phyloP scores from a whole-genome alignment of 2,888 invertebrate species.

The Rapana venosa region DNA sequence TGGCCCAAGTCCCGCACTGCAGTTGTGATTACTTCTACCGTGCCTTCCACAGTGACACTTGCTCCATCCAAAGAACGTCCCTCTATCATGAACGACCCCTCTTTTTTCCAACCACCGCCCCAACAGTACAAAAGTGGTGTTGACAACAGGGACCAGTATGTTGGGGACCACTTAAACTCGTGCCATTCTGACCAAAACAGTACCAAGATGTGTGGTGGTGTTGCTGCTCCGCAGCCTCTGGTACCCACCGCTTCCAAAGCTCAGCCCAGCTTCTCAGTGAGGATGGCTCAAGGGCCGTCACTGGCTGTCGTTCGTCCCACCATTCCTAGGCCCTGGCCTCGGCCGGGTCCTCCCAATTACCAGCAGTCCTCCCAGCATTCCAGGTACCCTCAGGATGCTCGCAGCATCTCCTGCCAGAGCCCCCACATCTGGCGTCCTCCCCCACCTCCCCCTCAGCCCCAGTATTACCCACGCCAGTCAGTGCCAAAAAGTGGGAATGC shows the following conservation, averaged over 20 bases:
- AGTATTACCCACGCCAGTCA: conserved; percentile 35
- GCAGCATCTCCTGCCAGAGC: conserved; percentile 39
- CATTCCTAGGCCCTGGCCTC: conserved; percentile 47
- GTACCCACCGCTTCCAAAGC: conserved; percentile 25
- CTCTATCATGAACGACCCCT: conserved; percentile 45
- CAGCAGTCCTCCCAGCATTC: conserved; percentile 39
- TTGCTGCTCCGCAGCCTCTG: neutral
- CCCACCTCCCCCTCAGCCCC: conserved; percentile 23
- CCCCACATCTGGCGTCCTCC: conserved; percentile 18
- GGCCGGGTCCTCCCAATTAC: conserved; percentile 41
- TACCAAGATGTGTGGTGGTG: neutral
- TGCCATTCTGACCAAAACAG: conserved; percentile 16
- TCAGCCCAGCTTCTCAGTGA: conserved; percentile 46
- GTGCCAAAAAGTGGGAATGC: neutral
- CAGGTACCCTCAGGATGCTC: conserved; percentile 37
- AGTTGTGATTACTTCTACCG: conserved; percentile 21
- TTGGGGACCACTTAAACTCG: conserved; percentile 1
- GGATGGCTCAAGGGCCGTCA: conserved; percentile 42
- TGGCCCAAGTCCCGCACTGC: conserved; percentile 90
- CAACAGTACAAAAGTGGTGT: neutral
- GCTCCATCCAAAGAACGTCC: conserved; percentile 45
- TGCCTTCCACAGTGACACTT: conserved; percentile 34
- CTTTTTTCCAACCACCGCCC: conserved; percentile 36
- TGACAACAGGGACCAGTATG: neutral
- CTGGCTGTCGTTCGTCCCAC: conserved; percentile 38